Base-by-base conservation (phyloP, 2,888 invertebrate species). In the Stomorhina lunata region DNA sequence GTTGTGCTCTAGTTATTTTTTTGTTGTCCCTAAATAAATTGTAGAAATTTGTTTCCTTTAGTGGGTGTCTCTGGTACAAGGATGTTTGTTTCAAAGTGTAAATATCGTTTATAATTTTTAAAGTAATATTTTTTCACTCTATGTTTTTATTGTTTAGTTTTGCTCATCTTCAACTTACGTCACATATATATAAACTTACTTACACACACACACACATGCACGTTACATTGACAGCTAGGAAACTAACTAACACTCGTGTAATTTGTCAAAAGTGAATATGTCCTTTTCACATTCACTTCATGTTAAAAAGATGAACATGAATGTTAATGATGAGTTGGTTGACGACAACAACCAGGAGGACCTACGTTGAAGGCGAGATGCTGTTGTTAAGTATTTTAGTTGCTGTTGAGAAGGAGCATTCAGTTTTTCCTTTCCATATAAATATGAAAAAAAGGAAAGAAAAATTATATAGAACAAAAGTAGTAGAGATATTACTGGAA, bases 211-310 rank as follows among this genome's bases (percentile, higher is more conserved):
- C 37, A 71, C 27, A 59, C 59, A 20, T 9, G 20, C 20, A 45
- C n/a, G n/a, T n/a, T 17, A 37, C 15, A 45, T 66, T 65, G 40
- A 34, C 50, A 75, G 59, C 45, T 71, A 71, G 69, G 73, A 63
- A 45, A 57, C 59, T 59, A 79, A 40, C 71, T 71, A 66, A 57
- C 76, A 50, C 68, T 80, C 59, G 61, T 78, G 77, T 71, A 81
- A 78, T 84, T 80, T 83, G 81, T 78, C 83, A 79, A 76, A 84
- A 63, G 65, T 61, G 22, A 80, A 59, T 32, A 68, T 79, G 65
- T 81, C 53, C 59, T 73, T 73, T 76, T 79, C 20, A 61, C 75
- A 80, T 80, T 79, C 45, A 75, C 45, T 73, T 43, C 37, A 53
- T 61, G 61, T 72, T 34, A 32, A 22, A 34, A 37, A 45, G 48